These are phyloP conservation scores for Moxostoma hubbsi DNA, from an alignment of 2,797 vertebrate genomes.

Conservation along the genomic window DNA sequence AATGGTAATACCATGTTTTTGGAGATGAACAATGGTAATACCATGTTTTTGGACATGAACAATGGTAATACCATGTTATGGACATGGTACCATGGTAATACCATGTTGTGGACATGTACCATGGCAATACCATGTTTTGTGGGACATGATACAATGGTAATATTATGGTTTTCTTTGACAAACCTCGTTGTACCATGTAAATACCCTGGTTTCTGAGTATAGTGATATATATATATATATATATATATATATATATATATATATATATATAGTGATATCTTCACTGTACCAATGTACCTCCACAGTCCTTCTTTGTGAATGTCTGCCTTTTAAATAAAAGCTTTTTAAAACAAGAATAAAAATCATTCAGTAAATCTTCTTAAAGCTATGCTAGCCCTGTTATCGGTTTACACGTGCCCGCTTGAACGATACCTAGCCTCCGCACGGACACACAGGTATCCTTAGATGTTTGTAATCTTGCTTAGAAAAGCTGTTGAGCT, in stretches of 20 bases:
- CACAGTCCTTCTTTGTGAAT: neutral
- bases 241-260: too few relatives aligned
- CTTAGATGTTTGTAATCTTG: constrained; percentile 21
- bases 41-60: too few relatives aligned
- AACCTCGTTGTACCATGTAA: neutral
- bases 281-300: neutral
- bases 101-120: too few relatives aligned
- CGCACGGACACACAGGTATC: constrained; percentile 8
- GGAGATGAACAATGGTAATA: too few relatives aligned
- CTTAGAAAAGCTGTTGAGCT: constrained; percentile 24
- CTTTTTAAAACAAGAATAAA: constrained; percentile 23
- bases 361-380: constrained; percentile 37
- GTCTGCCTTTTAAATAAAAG: constrained; percentile 11
- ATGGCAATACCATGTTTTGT: too few relatives aligned
- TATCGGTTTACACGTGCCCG: constrained; percentile 18
- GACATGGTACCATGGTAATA: too few relatives aligned
- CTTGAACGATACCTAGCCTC: constrained; percentile 6
- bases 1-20: too few relatives aligned
- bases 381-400: constrained; percentile 3
- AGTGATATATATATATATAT: too few relatives aligned
- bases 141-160: neutral
- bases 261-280: too few relatives aligned
- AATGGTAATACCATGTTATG: too few relatives aligned
- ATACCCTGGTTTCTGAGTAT: too few relatives aligned
- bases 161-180: neutral